A percentile compares a stretch with the other conserved stretches of the same genome.
Conservation (phyloP, 2,888 invertebrate species). For the Eulithis testata region DNA sequence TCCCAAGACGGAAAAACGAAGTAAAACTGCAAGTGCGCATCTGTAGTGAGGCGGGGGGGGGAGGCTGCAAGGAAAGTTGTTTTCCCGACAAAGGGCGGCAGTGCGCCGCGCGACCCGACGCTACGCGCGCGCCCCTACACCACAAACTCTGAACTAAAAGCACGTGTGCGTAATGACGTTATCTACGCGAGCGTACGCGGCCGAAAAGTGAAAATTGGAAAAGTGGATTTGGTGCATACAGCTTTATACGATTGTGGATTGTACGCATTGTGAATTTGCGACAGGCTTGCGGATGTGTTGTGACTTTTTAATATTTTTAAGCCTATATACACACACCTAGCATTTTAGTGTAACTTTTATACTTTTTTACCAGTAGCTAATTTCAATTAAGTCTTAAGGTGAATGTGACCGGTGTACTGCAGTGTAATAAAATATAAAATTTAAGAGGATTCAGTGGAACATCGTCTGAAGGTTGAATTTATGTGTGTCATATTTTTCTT, state of each 20-base stretch:
- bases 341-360: conserved; percentile 12
- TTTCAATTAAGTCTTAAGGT: conserved; percentile 10
- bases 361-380: conserved; percentile 11
- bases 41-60: conserved; percentile 58
- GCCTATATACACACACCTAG: conserved; percentile 3
- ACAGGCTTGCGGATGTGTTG: conserved; percentile 20
- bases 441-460: conserved; percentile 67
- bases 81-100: conserved; percentile 69
- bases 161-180: conserved; percentile 37
- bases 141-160: conserved; percentile 12
- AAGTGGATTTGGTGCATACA: conserved; percentile 38
- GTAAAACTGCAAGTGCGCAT: conserved; percentile 77
- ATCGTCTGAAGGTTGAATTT: conserved; percentile 70
- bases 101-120: conserved; percentile 69
- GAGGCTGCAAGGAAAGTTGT: conserved; percentile 75
- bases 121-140: conserved; percentile 48
- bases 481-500: conserved; percentile 74
- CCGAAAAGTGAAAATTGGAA: conserved; percentile 42
- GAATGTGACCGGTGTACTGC: conserved; percentile 39
- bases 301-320: conserved; percentile 28
- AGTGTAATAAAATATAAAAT: conserved; percentile 54
- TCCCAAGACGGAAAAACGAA: conserved; percentile 54
- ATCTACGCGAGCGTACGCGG: conserved; percentile 40
- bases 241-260: conserved; percentile 27
- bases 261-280: conserved; percentile 30